Base-by-base conservation (phyloP, 2,888 invertebrate species). In the Pyrrhosoma nymphula region DNA sequence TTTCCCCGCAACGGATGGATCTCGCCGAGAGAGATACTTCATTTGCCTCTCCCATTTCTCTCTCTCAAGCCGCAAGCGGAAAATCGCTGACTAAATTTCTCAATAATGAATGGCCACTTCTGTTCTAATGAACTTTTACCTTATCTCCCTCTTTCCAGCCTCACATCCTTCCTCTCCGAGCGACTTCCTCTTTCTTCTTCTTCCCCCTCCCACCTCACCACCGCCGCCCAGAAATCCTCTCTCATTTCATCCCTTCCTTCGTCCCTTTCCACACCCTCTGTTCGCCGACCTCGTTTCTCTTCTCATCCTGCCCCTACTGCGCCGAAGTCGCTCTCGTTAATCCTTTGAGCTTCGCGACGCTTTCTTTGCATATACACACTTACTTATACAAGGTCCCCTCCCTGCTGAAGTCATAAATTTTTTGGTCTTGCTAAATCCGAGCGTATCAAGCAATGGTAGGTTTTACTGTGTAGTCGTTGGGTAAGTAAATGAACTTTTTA, bases 21-120 rank as follows among this genome's bases (percentile, higher is more conserved):
- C 82, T 82, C 82, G 30, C 16, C 35, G 26, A 1, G 26, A 82
- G 12, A 82, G 12, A 69, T 35, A 30, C 82, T 82, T 82, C 82
- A 82, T 82, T 14, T 23, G 16, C 26, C 30, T 82, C 18, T 18
- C 82, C 16, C 14, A 35, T 35, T 8, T 47, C 47, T 47, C 47
- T 47, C 47, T 47, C 47, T 2, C 47, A 47, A 8, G 47, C 47
- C 47, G 47, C 47, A 47, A 47, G 47, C 47, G 47, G 1, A 30
- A 82, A 14, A 82, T 82, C 82, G 82, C 82, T 35, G 82, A 82
- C 30, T 82, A 82, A 82, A 35, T 82, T 82, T 82, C 82, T 82
- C 82, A 82, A 35, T 82, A 82, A 82, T 82, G 82, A 82, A 82
- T 82, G 82, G 35, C 82, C 82, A 35, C 82, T 82, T 35, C 82